Evolutionary conservation across 2,888 invertebrate genomes (phyloP).

Genomic region (Charanyca ferruginea): DNA sequence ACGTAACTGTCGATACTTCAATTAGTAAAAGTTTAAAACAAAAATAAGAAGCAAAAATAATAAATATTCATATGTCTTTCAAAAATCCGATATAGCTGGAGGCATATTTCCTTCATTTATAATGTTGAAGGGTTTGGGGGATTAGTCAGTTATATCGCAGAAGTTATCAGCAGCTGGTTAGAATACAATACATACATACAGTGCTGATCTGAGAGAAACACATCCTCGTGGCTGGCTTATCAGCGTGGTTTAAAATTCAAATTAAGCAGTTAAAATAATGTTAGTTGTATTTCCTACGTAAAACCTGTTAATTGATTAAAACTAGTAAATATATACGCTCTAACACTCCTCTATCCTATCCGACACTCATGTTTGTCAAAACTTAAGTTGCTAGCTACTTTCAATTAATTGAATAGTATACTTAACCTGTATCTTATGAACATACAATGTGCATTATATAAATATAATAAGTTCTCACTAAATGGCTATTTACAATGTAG

Average conservation of each 20-base stretch:
- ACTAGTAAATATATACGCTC: constrained; percentile 3
- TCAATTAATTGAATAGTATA: neutral
- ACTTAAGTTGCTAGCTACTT: constrained; percentile 1
- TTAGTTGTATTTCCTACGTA: constrained; percentile 25
- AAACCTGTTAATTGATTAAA: constrained; percentile 24
- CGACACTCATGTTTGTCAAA: neutral
- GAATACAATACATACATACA: constrained; percentile 27
- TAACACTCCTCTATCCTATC: neutral
- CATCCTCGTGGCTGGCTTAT: constrained; percentile 29
- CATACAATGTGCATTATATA: constrained; percentile 18
- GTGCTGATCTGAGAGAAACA: constrained; percentile 25
- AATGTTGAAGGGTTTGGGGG: constrained; percentile 14
- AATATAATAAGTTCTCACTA: constrained; percentile 12
- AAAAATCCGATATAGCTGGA: constrained; percentile 23
- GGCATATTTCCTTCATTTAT: constrained; percentile 20
- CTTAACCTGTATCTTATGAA: constrained; percentile 5
- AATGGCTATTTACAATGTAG: constrained; percentile 40
- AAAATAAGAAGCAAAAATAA: constrained; percentile 73
- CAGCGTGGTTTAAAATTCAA: constrained; percentile 25
- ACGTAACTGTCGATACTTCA: constrained; percentile 71
- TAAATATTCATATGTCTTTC: constrained; percentile 41
- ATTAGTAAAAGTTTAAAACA: constrained; percentile 71
- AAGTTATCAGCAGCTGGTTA: constrained; percentile 36
- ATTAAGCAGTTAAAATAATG: constrained; percentile 38
- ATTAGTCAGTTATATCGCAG: constrained; percentile 47